Percentiles rank a stretch among this genome's conserved stretches.
These are phyloP conservation scores for Stenurella melanura DNA, from an alignment of 2,888 invertebrate genomes.

Conservation along the genomic window DNA sequence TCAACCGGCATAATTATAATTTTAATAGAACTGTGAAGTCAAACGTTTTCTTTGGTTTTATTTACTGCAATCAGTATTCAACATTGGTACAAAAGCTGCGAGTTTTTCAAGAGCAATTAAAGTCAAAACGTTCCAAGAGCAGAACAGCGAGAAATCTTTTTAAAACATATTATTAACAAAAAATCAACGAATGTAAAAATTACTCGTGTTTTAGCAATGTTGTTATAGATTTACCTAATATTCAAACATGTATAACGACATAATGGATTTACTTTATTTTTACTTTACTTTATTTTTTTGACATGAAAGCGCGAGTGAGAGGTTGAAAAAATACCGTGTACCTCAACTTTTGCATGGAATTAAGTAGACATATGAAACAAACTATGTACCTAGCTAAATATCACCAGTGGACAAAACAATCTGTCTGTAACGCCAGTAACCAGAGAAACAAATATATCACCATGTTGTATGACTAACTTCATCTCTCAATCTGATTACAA, in stretches of 20 bases:
- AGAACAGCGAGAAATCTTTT: neutral
- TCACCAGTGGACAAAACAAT: too few species aligned
- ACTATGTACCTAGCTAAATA: too few species aligned
- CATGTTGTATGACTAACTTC: too few species aligned
- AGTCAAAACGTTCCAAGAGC: neutral
- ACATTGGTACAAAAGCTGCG: neutral
- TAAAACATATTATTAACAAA: neutral
- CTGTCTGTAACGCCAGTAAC: too few species aligned
- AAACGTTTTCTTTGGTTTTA: neutral
- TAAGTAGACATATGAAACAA: too few species aligned
- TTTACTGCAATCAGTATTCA: neutral
- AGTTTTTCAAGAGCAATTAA: neutral
- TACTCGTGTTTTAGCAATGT: neutral
- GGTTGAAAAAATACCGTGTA: too few species aligned
- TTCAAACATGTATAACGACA: neutral
- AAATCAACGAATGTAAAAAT: neutral
- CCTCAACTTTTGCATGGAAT: too few species aligned
- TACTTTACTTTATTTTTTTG: too few species aligned
- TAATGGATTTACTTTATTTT: too few species aligned
- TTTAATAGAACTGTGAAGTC: neutral
- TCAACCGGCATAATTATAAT: neutral
- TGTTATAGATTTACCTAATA: neutral
- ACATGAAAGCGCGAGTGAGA: too few species aligned
- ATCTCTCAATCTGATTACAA: too few species aligned
- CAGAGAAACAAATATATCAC: too few species aligned